Conservation (phyloP, 2,113 vertebrate species). For the Mionectes macconnelli region DNA sequence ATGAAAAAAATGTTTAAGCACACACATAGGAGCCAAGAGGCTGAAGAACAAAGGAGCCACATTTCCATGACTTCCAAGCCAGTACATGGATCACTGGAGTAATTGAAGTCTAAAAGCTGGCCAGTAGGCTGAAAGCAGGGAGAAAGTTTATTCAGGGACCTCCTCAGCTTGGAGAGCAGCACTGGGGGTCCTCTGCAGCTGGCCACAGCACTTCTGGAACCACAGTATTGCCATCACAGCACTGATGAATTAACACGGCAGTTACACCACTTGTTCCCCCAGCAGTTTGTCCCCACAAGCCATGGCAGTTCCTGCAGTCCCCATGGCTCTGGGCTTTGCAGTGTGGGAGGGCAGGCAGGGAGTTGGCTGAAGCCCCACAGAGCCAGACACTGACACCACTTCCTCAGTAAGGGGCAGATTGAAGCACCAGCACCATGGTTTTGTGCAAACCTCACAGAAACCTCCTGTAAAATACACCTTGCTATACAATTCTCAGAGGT, state of each 20-base stretch:
- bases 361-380: background rate
- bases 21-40: background rate
- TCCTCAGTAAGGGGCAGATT: background rate
- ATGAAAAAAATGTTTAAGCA: background rate
- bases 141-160: background rate
- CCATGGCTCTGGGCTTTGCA: background rate
- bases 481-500: background rate
- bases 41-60: background rate
- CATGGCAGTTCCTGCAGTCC: background rate
- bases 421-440: rapidly evolving
- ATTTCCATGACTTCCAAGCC: background rate
- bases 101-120: background rate
- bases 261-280: background rate
- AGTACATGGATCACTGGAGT: background rate
- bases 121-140: background rate
- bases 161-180: background rate
- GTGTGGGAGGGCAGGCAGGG: rapidly evolving
- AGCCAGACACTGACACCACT: background rate
- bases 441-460: background rate
- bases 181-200: background rate
- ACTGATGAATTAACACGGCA: background rate
- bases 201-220: background rate
- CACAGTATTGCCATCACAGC: background rate
- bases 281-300: background rate
- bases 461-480: background rate